Conservation (phyloP, 1,140 invertebrate genomes). For the Heterodera schachtii region DNA sequence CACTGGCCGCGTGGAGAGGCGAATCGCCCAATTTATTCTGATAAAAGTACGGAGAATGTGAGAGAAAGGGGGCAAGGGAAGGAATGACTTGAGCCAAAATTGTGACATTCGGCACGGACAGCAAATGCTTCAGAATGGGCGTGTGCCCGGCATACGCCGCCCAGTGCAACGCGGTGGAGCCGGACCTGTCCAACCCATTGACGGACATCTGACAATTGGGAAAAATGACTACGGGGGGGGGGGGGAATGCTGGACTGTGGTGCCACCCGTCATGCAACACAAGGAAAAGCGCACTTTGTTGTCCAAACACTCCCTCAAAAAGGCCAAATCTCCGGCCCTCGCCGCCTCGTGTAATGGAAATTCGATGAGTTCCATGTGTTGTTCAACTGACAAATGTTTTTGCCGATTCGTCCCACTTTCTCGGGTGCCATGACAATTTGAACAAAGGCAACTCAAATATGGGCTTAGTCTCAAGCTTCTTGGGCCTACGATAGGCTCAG, state of each 20-base stretch:
- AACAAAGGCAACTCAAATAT: no score
- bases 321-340: slow-evolving; percentile 73
- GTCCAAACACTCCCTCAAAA: slow-evolving; percentile 73
- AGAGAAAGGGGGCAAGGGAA: not conserved
- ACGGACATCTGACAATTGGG: slow-evolving; percentile 69
- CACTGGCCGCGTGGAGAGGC: slow-evolving; percentile 70
- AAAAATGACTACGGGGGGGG: not conserved
- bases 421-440: no score
- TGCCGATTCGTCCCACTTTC: no score
- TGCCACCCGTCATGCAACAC: not conserved
- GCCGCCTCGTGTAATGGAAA: slow-evolving; percentile 76
- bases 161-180: slow-evolving; percentile 76
- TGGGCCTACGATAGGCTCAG: no score
- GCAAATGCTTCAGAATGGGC: slow-evolving; percentile 64
- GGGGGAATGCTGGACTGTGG: no score
- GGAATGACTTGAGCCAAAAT: slow-evolving; percentile 67
- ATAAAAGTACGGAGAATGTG: slow-evolving; percentile 17
- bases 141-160: slow-evolving; percentile 72
- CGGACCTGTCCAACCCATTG: slow-evolving; percentile 75
- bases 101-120: slow-evolving; percentile 65
- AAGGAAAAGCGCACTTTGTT: slow-evolving; percentile 69
- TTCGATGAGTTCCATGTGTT: slow-evolving; percentile 73
- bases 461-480: no score
- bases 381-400: slow-evolving; percentile 66
- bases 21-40: slow-evolving; percentile 69